Evolutionary conservation across 2,113 vertebrate genomes (phyloP).

Genomic region (Entomyzon cyanotis): DNA sequence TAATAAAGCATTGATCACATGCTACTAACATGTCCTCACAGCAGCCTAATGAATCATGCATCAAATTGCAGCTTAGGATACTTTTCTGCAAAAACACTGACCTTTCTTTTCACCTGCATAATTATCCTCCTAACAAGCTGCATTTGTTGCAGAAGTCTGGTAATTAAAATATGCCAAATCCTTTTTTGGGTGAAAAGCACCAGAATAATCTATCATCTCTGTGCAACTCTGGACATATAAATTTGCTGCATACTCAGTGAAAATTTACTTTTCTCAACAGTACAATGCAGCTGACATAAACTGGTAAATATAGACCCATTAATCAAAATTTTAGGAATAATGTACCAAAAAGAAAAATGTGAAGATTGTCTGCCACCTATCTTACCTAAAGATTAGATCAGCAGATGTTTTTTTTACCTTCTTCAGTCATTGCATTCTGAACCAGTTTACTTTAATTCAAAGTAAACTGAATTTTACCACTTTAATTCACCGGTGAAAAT

Average conservation of each 20-base stretch:
- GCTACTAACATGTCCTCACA: constrained; percentile 74
- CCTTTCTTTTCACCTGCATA: not conserved
- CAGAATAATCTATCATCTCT: not conserved
- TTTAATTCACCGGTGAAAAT: not conserved
- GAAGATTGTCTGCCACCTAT: not conserved
- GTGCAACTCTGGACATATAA: not conserved
- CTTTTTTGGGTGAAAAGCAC: not conserved
- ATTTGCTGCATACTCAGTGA: not conserved
- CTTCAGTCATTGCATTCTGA: not conserved
- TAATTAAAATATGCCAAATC: not conserved
- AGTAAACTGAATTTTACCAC: too few species aligned
- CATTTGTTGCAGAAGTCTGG: not conserved
- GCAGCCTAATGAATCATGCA: constrained; percentile 37
- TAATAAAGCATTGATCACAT: constrained; percentile 55
- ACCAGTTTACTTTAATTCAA: not conserved
- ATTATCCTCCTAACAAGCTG: not conserved
- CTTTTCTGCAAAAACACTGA: constrained; percentile 3
- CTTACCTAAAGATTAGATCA: not conserved
- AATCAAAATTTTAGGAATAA: not conserved
- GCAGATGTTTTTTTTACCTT: not conserved
- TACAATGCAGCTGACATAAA: not conserved
- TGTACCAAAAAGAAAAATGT: not conserved
- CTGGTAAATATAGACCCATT: not conserved
- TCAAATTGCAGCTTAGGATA: not conserved
- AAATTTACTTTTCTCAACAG: not conserved